These are phyloP conservation scores for Chaetodon trifasciatus DNA, from an alignment of 2,797 vertebrate genomes.

Conservation along the genomic window DNA sequence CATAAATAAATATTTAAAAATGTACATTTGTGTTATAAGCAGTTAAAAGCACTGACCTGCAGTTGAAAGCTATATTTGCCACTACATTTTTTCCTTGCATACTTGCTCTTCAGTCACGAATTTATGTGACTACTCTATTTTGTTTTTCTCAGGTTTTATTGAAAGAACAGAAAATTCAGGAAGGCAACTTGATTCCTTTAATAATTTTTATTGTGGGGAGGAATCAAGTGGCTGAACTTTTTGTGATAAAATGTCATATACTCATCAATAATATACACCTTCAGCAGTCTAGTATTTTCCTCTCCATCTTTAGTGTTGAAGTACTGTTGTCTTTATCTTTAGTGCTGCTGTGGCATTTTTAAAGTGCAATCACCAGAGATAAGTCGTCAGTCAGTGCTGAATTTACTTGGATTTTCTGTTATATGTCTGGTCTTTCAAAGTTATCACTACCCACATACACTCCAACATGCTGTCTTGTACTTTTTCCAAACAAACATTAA, in stretches of 20 bases:
- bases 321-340: slow-evolving; percentile 7
- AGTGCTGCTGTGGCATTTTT: slow-evolving; percentile 19
- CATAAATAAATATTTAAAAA: not conserved
- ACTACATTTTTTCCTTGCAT: not conserved
- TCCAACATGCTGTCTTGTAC: not conserved
- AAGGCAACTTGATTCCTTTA: not conserved
- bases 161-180: not conserved
- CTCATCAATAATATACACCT: not conserved
- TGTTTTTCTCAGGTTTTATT: not conserved
- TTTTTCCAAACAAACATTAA: not conserved
- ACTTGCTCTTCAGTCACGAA: not conserved
- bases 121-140: not conserved
- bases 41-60: not conserved
- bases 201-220: not conserved
- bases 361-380: slow-evolving; percentile 13
- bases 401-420: slow-evolving; percentile 2
- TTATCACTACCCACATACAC: not conserved
- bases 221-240: not conserved
- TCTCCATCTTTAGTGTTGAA: not conserved
- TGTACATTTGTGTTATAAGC: not conserved
- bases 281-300: slow-evolving; percentile 1
- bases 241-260: slow-evolving; percentile 19
- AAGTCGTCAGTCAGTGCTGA: slow-evolving; percentile 6
- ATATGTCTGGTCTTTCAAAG: not conserved
- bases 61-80: not conserved